A percentile compares a stretch with the other conserved stretches of the same genome.
Evolutionary conservation across 2,113 vertebrate species (phyloP).

Genomic region (Clupea harengus): DNA sequence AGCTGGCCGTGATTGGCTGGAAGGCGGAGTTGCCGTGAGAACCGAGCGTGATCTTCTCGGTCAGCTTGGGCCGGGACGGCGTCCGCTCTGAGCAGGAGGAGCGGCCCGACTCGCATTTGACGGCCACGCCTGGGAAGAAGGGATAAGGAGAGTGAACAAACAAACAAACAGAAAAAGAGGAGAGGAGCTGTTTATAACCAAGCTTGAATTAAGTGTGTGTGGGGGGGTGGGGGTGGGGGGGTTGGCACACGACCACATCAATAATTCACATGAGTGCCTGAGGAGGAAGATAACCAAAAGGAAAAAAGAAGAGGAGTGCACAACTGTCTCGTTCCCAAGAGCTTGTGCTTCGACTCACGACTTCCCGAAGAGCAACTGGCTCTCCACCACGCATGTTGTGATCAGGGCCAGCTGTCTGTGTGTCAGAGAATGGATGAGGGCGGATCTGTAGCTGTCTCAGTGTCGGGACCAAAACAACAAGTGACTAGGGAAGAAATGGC

Average conservation of each 20-base stretch:
- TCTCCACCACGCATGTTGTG: too few relatives aligned
- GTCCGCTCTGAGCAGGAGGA: slow-evolving; percentile 80
- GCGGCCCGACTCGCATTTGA: slow-evolving; percentile 77
- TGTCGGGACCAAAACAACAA: too few relatives aligned
- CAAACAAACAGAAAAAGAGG: not conserved
- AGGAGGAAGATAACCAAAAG: not conserved
- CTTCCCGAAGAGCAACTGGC: too few relatives aligned
- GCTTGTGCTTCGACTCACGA: not conserved
- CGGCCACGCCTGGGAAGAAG: slow-evolving; percentile 67
- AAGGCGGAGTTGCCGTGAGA: slow-evolving; percentile 97
- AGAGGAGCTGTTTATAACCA: not conserved
- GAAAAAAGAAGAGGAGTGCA: not conserved
- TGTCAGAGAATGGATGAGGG: too few relatives aligned
- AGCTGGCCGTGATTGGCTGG: slow-evolving; percentile 96
- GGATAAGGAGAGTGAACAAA: not conserved
- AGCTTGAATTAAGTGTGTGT: not conserved
- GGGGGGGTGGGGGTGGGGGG: not conserved
- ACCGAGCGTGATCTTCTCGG: slow-evolving; percentile 87
- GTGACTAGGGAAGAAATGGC: too few relatives aligned
- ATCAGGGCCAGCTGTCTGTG: not conserved
- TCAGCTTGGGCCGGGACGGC: slow-evolving; percentile 79
- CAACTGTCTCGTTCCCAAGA: not conserved
- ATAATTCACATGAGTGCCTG: not conserved
- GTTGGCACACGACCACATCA: not conserved
- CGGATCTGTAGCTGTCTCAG: too few relatives aligned